Evolutionary conservation across 2,797 vertebrate species (phyloP), one percentile per base, ranked within the genome.

Genomic region (Enteromius fasciolatus): DNA sequence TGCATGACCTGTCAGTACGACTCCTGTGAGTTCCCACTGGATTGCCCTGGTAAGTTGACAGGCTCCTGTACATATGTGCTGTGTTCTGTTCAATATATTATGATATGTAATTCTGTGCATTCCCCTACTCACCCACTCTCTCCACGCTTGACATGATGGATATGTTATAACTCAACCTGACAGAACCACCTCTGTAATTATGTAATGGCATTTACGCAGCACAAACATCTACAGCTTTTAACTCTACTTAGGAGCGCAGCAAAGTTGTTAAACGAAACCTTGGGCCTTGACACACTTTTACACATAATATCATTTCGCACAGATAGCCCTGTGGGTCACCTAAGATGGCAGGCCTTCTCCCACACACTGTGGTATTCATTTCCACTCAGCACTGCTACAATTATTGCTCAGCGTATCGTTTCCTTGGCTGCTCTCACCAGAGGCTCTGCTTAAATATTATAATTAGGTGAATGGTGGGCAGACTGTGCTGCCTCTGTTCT

Each of bases 341-440:
- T 92, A 90, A 92, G 92, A 90, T 93, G 93, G 92, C 93, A 93
- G 90, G 89, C 68, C 87, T 82, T 90, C 92, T 92, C 93, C 92
- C 90, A 94, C 93, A 89, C 91, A 89, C 87, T 44, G 83, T 85
- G 87, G 88, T 91, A 88, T 93, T 93, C 73, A 74, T 93, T 92
- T 93, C 90, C 90, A 90, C 89, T 85, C 87, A 82, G 88, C 86
- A 90, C 86, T 89, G 91, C 80, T 89, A 88, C 86, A 91, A 90
- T 91, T 90, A 86, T 88, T 92, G 90, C 90, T 92, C 90, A 88
- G 89, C 86, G 89, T 90, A 93, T 93, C 90, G 90, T 93, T 90
- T 90, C 85, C 89, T 93, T 90, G 89, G 90, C 89, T 90, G 86
- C 78, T 88, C 84, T 90, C 90, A 90, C 90, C 87, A 83, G 92